phyloP scores from a whole-genome alignment of 35 echinoderm and acorn worm species.

The Lytechinus variegatus region DNA sequence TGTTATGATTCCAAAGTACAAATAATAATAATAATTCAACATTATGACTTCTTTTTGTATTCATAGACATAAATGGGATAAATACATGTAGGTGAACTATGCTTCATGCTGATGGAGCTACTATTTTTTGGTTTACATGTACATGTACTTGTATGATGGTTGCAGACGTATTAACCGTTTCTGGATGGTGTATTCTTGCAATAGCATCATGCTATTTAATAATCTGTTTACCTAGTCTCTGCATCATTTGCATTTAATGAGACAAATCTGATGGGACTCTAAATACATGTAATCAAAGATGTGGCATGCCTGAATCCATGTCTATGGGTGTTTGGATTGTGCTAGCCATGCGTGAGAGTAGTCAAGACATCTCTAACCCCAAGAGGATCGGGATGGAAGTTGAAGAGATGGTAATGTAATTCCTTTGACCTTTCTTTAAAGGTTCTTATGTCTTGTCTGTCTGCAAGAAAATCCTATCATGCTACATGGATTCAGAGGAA shows the following conservation, averaged over 20 bases:
- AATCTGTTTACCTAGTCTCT: neutral
- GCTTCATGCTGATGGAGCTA: too few species aligned
- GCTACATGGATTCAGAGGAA: neutral
- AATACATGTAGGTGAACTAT: too few species aligned
- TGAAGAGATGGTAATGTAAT: neutral
- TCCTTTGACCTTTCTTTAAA: slow-evolving; percentile 19
- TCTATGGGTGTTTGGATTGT: neutral
- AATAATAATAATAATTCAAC: too few species aligned
- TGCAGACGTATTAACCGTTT: neutral
- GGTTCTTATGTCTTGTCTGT: neutral
- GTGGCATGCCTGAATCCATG: neutral
- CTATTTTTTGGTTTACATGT: too few species aligned
- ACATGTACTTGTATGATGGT: too few species aligned
- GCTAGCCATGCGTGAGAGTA: neutral
- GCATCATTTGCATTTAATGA: neutral
- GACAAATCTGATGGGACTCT: neutral
- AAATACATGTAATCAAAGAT: neutral
- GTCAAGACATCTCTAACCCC: neutral
- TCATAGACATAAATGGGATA: too few species aligned
- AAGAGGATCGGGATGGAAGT: neutral
- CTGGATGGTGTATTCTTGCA: neutral
- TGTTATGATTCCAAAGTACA: too few species aligned
- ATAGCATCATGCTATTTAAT: neutral
- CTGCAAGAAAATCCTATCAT: neutral
- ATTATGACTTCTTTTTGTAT: too few species aligned